phyloP scores from a whole-genome alignment of 2,113 vertebrate genomes.

The Sphyrna mokarran region DNA sequence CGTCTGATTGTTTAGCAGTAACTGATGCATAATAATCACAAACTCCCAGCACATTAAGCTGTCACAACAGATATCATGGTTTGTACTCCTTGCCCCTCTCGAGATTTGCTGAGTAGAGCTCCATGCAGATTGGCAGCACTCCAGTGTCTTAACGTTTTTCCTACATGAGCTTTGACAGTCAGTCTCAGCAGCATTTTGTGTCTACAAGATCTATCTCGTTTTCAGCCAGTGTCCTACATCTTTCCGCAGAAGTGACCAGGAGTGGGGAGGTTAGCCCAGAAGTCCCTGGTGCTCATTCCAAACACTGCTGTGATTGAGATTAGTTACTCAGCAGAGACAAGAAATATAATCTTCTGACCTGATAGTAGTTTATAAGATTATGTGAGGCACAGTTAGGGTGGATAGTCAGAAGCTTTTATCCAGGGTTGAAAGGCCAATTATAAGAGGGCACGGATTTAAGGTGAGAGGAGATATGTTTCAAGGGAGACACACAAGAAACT shows the following conservation, averaged over 20 bases:
- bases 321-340: background rate
- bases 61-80: background rate
- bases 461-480: no score
- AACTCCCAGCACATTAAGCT: background rate
- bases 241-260: background rate
- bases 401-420: no score
- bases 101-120: background rate
- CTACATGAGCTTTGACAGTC: background rate
- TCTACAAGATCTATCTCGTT: background rate
- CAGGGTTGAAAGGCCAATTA: no score
- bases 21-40: background rate
- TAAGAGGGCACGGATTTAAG: no score
- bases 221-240: background rate
- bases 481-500: no score
- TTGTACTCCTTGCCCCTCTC: background rate
- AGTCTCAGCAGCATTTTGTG: background rate
- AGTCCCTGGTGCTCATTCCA: background rate
- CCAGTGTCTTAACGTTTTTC: background rate
- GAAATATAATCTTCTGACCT: background rate
- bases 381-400: no score
- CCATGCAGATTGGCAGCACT: background rate
- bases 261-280: background rate
- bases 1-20: constrained; percentile 1
- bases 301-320: background rate
- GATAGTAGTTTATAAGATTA: no score